Conservation (phyloP, 1,140 invertebrate species). For the Centruroides sculpturatus region DNA sequence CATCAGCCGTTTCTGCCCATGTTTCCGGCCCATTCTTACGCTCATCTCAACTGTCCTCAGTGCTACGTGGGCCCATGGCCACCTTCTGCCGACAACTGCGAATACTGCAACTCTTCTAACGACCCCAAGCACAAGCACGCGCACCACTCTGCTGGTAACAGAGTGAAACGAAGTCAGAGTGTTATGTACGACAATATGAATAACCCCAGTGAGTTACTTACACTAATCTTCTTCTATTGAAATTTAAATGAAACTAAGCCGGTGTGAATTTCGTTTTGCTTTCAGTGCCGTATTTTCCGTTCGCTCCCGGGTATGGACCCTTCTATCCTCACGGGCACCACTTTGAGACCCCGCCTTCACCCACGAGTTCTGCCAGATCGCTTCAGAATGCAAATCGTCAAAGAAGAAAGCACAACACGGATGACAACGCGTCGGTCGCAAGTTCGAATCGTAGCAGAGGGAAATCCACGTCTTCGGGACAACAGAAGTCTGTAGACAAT, state of each 20-base stretch:
- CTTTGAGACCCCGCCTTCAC: slow-evolving; percentile 10
- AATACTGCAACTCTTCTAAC: not conserved
- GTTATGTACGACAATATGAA: slow-evolving; percentile 11
- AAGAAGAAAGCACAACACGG: not conserved
- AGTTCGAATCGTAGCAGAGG: slow-evolving; percentile 8
- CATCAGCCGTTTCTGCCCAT: not conserved
- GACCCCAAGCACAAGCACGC: not conserved
- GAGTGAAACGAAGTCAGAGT: slow-evolving; percentile 8
- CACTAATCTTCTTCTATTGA: too few species aligned
- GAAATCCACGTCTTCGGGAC: slow-evolving; percentile 10
- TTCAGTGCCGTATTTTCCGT: slow-evolving; percentile 10
- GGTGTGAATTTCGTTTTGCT: not conserved
- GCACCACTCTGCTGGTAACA: not conserved
- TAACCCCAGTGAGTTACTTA: slow-evolving; percentile 1
- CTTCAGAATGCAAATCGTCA: not conserved
- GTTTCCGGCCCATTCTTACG: too few species aligned
- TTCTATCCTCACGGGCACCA: not conserved
- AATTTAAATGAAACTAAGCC: not conserved
- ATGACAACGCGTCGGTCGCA: slow-evolving; percentile 19
- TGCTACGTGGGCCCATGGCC: too few species aligned
- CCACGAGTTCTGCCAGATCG: slow-evolving; percentile 1
- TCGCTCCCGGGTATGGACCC: slow-evolving; percentile 2
- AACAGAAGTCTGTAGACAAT: not conserved
- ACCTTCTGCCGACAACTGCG: not conserved
- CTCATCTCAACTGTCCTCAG: too few species aligned